Conservation (phyloP, 2,888 invertebrate species). For the Ecdyonurus torrentis region DNA sequence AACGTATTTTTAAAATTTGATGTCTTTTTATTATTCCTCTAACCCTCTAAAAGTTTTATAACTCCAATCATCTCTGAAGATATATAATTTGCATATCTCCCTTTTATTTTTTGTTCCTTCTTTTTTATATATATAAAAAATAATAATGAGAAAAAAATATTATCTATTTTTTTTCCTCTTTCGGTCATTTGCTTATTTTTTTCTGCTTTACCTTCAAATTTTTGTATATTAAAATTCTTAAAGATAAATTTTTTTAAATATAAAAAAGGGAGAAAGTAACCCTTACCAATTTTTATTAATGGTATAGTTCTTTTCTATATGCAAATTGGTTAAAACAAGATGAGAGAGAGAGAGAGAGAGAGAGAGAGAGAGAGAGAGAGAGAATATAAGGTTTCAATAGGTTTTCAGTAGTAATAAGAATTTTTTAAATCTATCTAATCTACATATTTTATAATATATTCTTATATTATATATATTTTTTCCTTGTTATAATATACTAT, state of each 20-base stretch:
- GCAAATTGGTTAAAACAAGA: slow-evolving; percentile 1
- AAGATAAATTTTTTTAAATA: not conserved
- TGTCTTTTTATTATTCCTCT: not conserved
- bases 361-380: too few relatives aligned
- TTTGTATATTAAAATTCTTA: not conserved
- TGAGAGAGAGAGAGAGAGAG: too few relatives aligned
- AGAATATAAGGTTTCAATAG: not conserved
- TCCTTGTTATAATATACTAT: not conserved
- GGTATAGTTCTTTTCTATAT: not conserved
- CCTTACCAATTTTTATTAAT: slow-evolving; percentile 4
- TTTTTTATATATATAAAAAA: not conserved
- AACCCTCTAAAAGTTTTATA: not conserved
- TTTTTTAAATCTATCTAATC: not conserved
- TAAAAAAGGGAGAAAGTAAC: not conserved
- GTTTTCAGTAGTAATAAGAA: not conserved
- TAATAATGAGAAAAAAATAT: slow-evolving; percentile 7
- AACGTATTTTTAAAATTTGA: not conserved
- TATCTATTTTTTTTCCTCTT: not conserved
- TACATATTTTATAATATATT: not conserved
- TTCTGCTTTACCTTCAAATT: not conserved
- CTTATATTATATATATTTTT: not conserved
- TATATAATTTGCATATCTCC: not conserved
- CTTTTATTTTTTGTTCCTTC: not conserved
- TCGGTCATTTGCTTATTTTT: not conserved
- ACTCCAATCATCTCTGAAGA: not conserved